Conservation (phyloP, 1,140 invertebrate genomes). For the Ostrea denselamellosa region DNA sequence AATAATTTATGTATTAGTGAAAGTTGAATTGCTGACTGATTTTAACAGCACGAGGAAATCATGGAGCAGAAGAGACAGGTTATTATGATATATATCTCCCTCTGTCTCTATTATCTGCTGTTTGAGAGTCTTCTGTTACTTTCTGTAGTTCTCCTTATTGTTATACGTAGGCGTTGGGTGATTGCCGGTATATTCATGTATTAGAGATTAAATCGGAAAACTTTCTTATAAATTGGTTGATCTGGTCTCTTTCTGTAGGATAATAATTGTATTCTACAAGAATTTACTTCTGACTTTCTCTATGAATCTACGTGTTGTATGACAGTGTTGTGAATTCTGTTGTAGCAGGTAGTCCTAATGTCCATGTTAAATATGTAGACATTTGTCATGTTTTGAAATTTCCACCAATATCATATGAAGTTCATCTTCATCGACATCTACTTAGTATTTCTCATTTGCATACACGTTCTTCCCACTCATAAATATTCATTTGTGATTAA, state of each 20-base stretch:
- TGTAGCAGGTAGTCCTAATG: too few species aligned
- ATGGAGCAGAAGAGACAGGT: constrained; percentile 6
- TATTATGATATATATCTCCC: background rate
- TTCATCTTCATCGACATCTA: background rate
- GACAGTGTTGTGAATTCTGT: too few species aligned
- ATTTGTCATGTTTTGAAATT: background rate
- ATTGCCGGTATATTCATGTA: background rate
- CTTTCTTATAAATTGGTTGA: too few species aligned
- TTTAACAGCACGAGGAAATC: constrained; percentile 3
- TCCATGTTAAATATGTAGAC: too few species aligned
- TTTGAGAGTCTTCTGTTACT: background rate
- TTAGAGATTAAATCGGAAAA: too few species aligned
- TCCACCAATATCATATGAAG: background rate
- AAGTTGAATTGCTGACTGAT: background rate
- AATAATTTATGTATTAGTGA: background rate
- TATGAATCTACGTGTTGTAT: too few species aligned
- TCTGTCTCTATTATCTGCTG: background rate
- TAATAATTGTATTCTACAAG: too few species aligned
- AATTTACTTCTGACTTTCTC: too few species aligned
- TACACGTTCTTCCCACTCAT: background rate
- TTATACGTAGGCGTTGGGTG: background rate
- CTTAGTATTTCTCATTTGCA: background rate
- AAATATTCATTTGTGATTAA: background rate
- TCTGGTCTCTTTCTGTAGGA: too few species aligned
- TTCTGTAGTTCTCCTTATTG: background rate